Conservation (phyloP, 2,888 invertebrate species). For the Plagodis pulveraria region DNA sequence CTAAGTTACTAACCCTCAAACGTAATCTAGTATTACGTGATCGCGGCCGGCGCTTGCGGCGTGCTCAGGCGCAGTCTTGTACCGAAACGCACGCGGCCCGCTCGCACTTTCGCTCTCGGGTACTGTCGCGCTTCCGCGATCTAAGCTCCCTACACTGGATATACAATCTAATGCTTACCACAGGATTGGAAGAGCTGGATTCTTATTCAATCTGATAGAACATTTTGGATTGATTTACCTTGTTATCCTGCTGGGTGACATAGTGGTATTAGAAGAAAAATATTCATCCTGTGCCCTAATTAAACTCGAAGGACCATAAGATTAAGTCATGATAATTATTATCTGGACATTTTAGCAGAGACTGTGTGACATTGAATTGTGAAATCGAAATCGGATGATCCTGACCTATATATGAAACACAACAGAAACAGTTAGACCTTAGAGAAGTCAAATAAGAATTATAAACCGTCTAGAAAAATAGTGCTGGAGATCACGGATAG, state of each 20-base stretch:
- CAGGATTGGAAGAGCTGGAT: slow-evolving; percentile 1
- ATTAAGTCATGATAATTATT: no score
- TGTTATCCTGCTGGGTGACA: neutral
- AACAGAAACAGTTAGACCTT: no score
- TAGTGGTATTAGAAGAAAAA: no score
- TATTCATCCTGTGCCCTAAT: no score
- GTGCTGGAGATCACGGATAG: neutral
- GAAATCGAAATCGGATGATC: neutral
- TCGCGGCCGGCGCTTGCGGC: slow-evolving; percentile 50
- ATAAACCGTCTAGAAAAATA: neutral
- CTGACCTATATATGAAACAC: neutral
- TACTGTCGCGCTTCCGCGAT: slow-evolving; percentile 53
- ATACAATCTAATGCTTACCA: slow-evolving; percentile 1
- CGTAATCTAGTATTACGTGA: slow-evolving; percentile 67
- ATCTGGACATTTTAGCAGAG: no score
- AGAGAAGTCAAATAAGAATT: no score
- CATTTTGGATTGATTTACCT: neutral
- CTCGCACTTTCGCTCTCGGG: slow-evolving; percentile 78
- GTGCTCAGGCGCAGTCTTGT: slow-evolving; percentile 62
- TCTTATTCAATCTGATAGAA: neutral
- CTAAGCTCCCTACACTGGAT: slow-evolving; percentile 30
- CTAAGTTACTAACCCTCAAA: slow-evolving; percentile 35
- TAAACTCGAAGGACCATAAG: no score
- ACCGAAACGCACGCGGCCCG: slow-evolving; percentile 67
- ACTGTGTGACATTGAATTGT: neutral